These are phyloP conservation scores for Ochropacha duplaris DNA, from an alignment of 2,888 invertebrate species.

Conservation along the genomic window DNA sequence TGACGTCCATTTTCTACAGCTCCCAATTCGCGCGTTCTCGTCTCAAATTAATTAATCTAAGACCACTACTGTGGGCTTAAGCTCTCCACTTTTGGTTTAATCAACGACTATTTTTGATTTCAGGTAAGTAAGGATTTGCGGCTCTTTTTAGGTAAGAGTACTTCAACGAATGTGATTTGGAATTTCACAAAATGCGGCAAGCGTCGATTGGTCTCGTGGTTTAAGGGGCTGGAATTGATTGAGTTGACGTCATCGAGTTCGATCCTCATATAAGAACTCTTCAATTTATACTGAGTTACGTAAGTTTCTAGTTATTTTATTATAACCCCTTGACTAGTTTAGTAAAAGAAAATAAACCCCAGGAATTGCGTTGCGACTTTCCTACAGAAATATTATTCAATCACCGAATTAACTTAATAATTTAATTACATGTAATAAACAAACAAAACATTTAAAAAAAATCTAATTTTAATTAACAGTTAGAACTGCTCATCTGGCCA, in stretches of 20 bases:
- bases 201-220: background rate
- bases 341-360: too few relatives aligned
- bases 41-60: background rate
- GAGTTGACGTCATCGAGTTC: background rate
- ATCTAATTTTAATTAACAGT: too few relatives aligned
- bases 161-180: background rate
- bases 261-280: background rate
- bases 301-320: too few relatives aligned
- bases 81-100: constrained; percentile 5
- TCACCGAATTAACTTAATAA: too few relatives aligned
- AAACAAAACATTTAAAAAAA: too few relatives aligned
- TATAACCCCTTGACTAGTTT: too few relatives aligned
- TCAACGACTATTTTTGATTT: constrained; percentile 10
- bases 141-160: constrained; percentile 1
- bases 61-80: background rate
- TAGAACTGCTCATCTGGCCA: too few relatives aligned
- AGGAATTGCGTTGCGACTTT: too few relatives aligned
- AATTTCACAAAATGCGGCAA: background rate
- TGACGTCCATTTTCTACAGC: background rate
- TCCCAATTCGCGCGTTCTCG: background rate
- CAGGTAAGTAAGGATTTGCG: constrained; percentile 14
- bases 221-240: background rate
- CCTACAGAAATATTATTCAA: too few relatives aligned
- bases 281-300: background rate
- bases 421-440: too few relatives aligned